Base-by-base conservation (phyloP, 1,140 invertebrate genomes). In the Drosophila insularis region DNA sequence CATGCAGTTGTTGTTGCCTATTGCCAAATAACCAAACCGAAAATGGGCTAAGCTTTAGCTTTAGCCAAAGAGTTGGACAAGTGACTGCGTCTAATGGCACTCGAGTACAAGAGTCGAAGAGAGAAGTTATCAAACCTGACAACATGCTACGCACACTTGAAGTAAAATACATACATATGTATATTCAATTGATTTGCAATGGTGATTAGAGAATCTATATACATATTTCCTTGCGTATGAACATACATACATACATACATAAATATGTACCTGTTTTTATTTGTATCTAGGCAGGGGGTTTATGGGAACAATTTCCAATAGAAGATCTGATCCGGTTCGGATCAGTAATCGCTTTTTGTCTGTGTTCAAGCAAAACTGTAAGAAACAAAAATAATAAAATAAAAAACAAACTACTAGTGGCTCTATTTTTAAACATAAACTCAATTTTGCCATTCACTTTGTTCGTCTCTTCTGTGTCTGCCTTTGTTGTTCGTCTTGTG, bases 401-500 rank as follows among this genome's bases (percentile, higher is more conserved):
- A 46, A 46, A 46, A 46, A 8, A 10, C 43, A 19, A 19, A 55
- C 60, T 67, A 32, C 31, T 32, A 62, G 55, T 64, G 35, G 68
- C 19, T 53, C 64, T 81, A 64, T 70, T 65, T 62, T 54, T 50
- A 76, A 17, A 50, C 23, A 31, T 23, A 37, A 50, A 61, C 21
- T 35, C 46, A 70, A 74, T 67, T 80, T 72, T 68, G 61, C 74
- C 63, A 78, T 64, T 81, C 71, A 61, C 68, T 77, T 68, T 62
- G 23, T 31, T 35, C 43, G 31, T 71, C 46, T 71, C 37, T 23
- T 37, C n/a, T 35, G 32, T 11, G 50, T 65, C 67, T 78, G 74
- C 39, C 32, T 71, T 78, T 54, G 17, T 61, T 78, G 32, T 60
- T 64, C 61, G 21, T 60, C n/a, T 32, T 58, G 31, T 35, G 43